A percentile compares a stretch with the other conserved stretches of the same genome.
These are phyloP conservation scores for Mimumesa dahlbomi DNA, from an alignment of 2,888 invertebrate species.

Conservation along the genomic window DNA sequence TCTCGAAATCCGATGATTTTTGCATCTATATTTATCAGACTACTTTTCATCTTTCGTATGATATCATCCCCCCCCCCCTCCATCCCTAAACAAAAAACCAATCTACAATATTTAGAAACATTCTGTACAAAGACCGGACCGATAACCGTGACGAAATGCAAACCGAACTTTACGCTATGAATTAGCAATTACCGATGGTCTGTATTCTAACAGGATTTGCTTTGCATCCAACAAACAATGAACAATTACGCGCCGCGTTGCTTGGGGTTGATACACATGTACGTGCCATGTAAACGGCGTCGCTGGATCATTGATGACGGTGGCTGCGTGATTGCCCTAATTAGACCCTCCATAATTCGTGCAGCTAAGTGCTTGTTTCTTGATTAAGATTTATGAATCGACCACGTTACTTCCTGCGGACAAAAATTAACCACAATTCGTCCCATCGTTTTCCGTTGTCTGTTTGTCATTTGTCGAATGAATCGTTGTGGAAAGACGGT, in stretches of 20 bases:
- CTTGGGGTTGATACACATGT: slow-evolving; percentile 10
- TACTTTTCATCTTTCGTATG: too few species aligned
- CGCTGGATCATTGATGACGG: slow-evolving; percentile 43
- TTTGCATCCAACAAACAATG: slow-evolving; percentile 2
- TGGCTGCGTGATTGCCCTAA: slow-evolving; percentile 34
- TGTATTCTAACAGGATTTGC: background rate
- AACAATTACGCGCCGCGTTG: slow-evolving; percentile 28
- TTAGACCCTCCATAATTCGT: slow-evolving; percentile 30
- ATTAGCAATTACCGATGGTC: background rate
- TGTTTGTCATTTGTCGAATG: too few species aligned
- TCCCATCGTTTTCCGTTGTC: too few species aligned
- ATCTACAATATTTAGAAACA: too few species aligned
- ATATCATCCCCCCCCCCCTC: too few species aligned
- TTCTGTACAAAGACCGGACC: too few species aligned
- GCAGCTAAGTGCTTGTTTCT: slow-evolving; percentile 17
- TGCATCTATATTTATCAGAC: too few species aligned
- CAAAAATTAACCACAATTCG: too few species aligned
- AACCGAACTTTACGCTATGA: background rate
- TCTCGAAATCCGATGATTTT: too few species aligned
- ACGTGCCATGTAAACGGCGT: slow-evolving; percentile 32
- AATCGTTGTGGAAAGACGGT: too few species aligned
- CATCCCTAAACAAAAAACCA: too few species aligned
- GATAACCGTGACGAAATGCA: background rate
- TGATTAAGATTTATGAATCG: background rate
- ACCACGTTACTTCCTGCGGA: background rate